Percentiles rank a stretch among this genome's conserved stretches.
phyloP scores from a whole-genome alignment of 2,888 invertebrate species.

The Homarus gammarus region DNA sequence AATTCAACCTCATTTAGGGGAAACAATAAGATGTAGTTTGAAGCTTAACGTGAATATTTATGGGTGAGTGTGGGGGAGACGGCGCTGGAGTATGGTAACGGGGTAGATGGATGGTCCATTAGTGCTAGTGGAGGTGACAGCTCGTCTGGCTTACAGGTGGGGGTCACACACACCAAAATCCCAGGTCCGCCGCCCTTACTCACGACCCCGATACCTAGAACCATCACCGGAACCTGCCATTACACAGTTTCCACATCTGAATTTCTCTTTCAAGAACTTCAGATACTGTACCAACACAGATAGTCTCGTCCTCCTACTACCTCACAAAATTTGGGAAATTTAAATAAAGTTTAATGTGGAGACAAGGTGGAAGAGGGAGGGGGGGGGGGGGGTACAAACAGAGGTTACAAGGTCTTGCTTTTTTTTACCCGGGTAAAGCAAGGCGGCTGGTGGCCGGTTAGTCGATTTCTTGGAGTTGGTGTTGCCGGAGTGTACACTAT shows the following conservation, averaged over 20 bases:
- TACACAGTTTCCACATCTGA: conserved; percentile 22
- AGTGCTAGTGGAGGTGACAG: neutral
- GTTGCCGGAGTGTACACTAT: conserved; percentile 23
- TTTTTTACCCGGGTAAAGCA: conserved; percentile 50
- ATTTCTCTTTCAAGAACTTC: neutral
- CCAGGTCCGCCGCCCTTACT: conserved; percentile 37
- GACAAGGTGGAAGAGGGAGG: conserved; percentile 11
- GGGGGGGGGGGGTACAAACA: conserved; percentile 21
- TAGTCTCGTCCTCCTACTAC: neutral
- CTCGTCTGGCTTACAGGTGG: conserved; percentile 31
- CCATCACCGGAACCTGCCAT: conserved; percentile 33
- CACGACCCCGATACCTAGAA: conserved; percentile 34
- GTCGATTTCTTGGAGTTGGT: conserved; percentile 47
- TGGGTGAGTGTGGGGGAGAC: neutral
- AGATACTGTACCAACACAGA: too few species aligned
- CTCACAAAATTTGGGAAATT: neutral
- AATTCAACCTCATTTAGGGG: conserved; percentile 8
- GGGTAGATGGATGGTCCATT: neutral
- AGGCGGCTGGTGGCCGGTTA: conserved; percentile 50
- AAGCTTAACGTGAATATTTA: neutral
- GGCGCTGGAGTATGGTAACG: neutral
- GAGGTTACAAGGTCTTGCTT: conserved; percentile 55
- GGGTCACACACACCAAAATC: conserved; percentile 32
- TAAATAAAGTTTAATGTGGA: neutral
- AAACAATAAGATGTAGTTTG: conserved; percentile 10